Conservation (phyloP, 2,888 invertebrate species). For the Amblyjoppa proteus region DNA sequence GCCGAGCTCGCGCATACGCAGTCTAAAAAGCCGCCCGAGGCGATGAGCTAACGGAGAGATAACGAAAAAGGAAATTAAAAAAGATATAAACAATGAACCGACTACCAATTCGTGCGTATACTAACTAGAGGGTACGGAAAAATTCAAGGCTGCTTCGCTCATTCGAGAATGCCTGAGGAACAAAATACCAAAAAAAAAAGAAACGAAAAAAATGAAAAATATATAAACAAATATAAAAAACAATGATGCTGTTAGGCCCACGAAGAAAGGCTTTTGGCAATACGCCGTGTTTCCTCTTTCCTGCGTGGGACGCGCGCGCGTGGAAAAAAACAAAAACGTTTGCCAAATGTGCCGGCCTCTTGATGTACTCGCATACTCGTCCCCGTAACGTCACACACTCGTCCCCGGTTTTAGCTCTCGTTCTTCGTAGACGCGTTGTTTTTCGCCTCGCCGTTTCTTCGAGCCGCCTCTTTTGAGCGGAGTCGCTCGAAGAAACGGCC, state of each 20-base stretch:
- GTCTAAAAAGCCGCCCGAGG: neutral
- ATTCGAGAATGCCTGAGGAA: neutral
- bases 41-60: neutral
- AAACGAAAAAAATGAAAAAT: neutral
- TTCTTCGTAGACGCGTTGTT: neutral
- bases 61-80: neutral
- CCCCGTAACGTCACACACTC: neutral
- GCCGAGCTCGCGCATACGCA: too few species aligned
- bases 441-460: neutral
- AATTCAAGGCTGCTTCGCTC: constrained; percentile 4
- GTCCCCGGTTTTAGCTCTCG: neutral
- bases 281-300: neutral
- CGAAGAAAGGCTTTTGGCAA: constrained; percentile 9
- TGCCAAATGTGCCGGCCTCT: neutral
- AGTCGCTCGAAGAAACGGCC: neutral
- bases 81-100: neutral
- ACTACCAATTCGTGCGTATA: neutral
- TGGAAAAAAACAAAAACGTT: constrained; percentile 1
- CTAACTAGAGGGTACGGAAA: neutral
- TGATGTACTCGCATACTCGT: constrained; percentile 1
- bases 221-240: neutral
- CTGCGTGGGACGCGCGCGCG: neutral
- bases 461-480: too few species aligned
- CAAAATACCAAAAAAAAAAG: neutral
- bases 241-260: neutral